Conservation (phyloP, 2,797 vertebrate genomes). For the Phalanger gymnotis region DNA sequence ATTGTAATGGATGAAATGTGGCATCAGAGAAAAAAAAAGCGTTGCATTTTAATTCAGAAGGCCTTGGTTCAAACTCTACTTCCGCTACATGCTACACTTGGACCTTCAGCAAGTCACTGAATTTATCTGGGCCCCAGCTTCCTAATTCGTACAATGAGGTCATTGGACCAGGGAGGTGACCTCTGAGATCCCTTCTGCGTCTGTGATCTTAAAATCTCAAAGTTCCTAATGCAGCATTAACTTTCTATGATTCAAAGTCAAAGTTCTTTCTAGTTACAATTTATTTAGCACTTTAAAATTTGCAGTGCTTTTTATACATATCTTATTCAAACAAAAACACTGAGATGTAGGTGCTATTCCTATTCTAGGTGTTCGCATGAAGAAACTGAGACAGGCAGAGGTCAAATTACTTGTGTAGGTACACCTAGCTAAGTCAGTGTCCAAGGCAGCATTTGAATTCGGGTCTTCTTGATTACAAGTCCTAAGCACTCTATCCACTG, state of each 20-base stretch:
- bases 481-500: neutral
- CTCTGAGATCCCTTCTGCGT: neutral
- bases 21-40: neutral
- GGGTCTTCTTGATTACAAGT: neutral
- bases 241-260: neutral
- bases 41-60: neutral
- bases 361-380: neutral
- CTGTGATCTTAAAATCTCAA: neutral
- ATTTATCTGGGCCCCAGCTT: neutral
- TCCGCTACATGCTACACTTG: neutral
- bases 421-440: neutral
- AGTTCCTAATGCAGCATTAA: neutral
- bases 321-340: neutral
- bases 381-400: neutral
- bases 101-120: neutral
- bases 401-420: neutral
- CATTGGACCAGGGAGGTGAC: neutral
- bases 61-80: neutral
- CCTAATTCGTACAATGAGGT: neutral
- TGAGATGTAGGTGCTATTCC: neutral
- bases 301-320: neutral
- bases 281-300: neutral
- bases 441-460: neutral
- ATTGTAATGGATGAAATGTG: neutral
- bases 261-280: neutral